Percentiles rank a stretch among this genome's conserved stretches.
Evolutionary conservation across 2,113 vertebrate genomes (phyloP).

Genomic region (Tupaia chinensis): DNA sequence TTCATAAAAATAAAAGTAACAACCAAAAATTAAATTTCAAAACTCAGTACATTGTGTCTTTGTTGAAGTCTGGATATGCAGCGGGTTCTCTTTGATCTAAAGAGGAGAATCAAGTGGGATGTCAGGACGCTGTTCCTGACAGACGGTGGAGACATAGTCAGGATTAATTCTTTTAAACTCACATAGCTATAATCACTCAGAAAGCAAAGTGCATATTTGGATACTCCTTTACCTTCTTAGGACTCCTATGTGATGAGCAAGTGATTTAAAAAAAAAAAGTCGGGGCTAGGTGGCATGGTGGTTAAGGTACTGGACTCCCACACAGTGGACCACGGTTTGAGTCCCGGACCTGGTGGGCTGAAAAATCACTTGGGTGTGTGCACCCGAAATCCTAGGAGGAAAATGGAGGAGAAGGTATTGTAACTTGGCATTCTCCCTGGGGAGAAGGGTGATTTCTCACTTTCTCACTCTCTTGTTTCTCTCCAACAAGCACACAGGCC

Average conservation of each 20-base stretch:
- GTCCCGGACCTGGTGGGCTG: no score
- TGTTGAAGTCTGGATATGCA: not conserved
- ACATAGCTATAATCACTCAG: not conserved
- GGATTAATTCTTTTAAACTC: not conserved
- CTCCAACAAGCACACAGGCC: no score
- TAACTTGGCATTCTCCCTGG: no score
- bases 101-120: not conserved
- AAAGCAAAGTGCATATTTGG: not conserved
- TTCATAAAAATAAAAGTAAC: constrained; percentile 31
- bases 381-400: no score
- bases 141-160: not conserved
- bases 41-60: not conserved
- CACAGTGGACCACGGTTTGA: no score
- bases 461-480: no score
- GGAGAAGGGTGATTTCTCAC: no score
- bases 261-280: not conserved
- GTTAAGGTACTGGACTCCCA: no score
- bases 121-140: not conserved
- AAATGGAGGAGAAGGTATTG: no score
- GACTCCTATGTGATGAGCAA: not conserved
- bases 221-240: not conserved
- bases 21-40: not conserved
- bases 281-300: no score
- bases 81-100: not conserved
- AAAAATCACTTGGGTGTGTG: no score